Base-by-base conservation (phyloP, 2,797 vertebrate species). In the Hydrophis major region DNA sequence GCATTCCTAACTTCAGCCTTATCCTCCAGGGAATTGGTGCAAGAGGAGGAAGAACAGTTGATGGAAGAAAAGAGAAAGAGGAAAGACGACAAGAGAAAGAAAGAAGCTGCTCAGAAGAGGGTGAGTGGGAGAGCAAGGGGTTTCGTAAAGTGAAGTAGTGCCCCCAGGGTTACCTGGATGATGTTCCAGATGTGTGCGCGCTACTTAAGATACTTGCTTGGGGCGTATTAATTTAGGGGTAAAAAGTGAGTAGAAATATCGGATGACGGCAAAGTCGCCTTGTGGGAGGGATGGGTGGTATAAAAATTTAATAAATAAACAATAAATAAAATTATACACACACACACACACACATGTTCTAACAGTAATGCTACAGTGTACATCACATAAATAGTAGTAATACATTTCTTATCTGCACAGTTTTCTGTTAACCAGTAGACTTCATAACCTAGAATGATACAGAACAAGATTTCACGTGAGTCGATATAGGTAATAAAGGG, bases 21-120 rank as follows among this genome's bases (percentile, higher is more conserved):
- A 3, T 87, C 87, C 42, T n/a, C 37, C 4, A 93, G 98, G 99
- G 98, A 98, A 98, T 98, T 98, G 97, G 98, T 98, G 97, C 98
- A 98, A 98, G 97, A 98, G 98, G 97, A 98, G 97, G 98, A 99
- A 98, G 97, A 98, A 98, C 98, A 98, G 98, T 99, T 99, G 98
- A 99, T 99, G 98, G 99, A 99, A 98, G 99, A 99, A 98, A 98
- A 98, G 98, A 98, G 98, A 98, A 98, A 98, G 97, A 98, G 98
- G 98, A 99, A 98, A 98, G 98, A 98, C 97, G 98, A 98, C 96
- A 98, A 98, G 96, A 98, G 98, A 95, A 98, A 97, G 97, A 98
- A 98, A 97, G 98, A 98, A 97, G 98, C 98, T 98, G 98, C 98
- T 98, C 97, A 98, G 97, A 98, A 98, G 98, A 99, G 99, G 99